phyloP scores from a whole-genome alignment of 2,797 vertebrate species.

The Onychomys leucogaster region DNA sequence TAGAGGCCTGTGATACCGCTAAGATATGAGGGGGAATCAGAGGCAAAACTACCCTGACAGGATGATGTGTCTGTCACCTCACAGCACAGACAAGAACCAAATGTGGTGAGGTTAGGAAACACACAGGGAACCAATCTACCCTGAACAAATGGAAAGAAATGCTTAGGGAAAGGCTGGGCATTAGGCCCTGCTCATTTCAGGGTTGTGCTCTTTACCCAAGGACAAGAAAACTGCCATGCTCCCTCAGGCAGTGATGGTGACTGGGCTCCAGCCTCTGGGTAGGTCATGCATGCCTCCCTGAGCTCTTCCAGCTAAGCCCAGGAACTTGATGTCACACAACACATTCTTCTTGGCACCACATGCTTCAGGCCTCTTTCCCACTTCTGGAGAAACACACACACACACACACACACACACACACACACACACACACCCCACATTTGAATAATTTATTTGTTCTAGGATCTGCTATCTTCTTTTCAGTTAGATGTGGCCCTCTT shows the following conservation, averaged over 20 bases:
- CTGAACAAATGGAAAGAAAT: background rate
- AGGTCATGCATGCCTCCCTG: background rate
- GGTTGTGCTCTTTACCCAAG: background rate
- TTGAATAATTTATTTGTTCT: background rate
- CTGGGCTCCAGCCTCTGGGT: background rate
- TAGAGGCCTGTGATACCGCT: background rate
- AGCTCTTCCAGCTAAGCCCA: background rate
- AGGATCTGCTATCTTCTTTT: background rate
- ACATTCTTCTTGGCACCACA: background rate
- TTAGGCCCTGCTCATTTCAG: background rate
- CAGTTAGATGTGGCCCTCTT: background rate
- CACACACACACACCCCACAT: background rate
- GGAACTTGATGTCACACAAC: background rate
- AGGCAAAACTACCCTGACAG: background rate
- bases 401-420: background rate
- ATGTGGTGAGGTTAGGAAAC: background rate
- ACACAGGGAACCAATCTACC: accelerated
- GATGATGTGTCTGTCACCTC: background rate
- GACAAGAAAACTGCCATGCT: background rate
- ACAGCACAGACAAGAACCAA: background rate
- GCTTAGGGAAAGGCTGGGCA: background rate
- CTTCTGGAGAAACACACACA: background rate
- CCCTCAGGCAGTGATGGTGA: background rate
- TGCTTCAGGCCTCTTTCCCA: background rate
- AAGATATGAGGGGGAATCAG: background rate